Base-by-base conservation (phyloP, 1,140 invertebrate species). In the Temnothorax curvispinosus region DNA sequence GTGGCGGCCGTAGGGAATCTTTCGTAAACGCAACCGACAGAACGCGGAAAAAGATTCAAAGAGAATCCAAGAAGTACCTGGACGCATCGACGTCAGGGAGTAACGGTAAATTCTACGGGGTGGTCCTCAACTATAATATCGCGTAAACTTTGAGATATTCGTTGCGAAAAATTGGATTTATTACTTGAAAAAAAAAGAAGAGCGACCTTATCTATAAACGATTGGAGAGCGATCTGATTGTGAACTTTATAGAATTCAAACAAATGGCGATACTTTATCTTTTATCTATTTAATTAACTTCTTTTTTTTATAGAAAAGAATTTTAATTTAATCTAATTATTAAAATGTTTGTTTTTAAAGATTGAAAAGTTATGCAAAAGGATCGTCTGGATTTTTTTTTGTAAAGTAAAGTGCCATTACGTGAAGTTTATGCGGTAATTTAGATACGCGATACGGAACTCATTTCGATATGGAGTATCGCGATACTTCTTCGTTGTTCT, bases 1-100 rank as follows among this genome's bases (percentile, higher is more conserved):
- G 80, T 84, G 32, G 80, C 69, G 67, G 80, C 80, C 80, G 27
- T 84, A 60, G 80, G 80, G 69, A 60, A 84, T 84, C 80, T 84
- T 84, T 84, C 80, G 69, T 74, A 84, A 84, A 75, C 56, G 44
- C 80, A 58, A 9, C 54, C 18, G 50, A 3, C 32, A 35, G 35
- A 27, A 9, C 74, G 18, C 41, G 38, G 18, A 74, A 60, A 62
- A 84, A 62, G 18, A 44, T 50, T 50, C 54, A 13, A 9, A 13
- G 67, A 75, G 41, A 35, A 80, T 41, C 15, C 62, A n/a, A 54
- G 47, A 52, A 27, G 18, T 35, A n/a, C 15, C 18, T 44, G 58
- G 75, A 38, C 32, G 38, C 56, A 44, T n/a, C 44, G 18, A 32
- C 41, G 18, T 67, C 44, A 11, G 9, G 11, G 60, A 64, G 21